Conservation (phyloP, 2,113 vertebrate species). For the Bos javanicus region DNA sequence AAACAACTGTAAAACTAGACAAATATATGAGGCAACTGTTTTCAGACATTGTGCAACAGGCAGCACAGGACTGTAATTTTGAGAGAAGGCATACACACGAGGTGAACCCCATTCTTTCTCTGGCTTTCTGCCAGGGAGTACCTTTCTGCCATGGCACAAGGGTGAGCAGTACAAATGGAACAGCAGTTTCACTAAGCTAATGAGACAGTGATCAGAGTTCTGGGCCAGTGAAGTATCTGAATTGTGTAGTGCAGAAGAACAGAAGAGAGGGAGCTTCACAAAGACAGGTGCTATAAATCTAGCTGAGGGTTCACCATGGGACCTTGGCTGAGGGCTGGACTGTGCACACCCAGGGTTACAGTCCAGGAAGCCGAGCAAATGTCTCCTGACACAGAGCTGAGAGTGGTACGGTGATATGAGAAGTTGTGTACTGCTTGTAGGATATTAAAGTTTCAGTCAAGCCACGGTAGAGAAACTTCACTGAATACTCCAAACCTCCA, state of each 20-base stretch:
- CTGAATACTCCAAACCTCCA: background rate
- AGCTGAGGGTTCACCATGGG: background rate
- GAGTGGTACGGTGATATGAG: background rate
- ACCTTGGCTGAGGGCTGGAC: background rate
- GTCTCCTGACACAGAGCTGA: background rate
- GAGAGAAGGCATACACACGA: background rate
- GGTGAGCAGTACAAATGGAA: background rate
- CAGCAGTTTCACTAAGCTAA: background rate
- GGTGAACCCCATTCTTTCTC: background rate
- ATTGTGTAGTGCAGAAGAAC: background rate
- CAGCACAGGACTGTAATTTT: background rate
- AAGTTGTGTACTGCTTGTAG: background rate
- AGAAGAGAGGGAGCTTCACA: background rate
- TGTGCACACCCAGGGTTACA: accelerated
- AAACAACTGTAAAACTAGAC: conserved; percentile 15
- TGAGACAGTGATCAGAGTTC: background rate
- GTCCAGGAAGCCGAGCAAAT: background rate
- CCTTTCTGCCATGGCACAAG: background rate
- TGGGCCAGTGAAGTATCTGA: background rate
- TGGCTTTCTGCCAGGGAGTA: background rate
- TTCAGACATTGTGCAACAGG: background rate
- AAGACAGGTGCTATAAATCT: background rate
- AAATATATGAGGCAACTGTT: background rate
- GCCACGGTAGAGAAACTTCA: background rate
- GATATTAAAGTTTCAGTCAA: background rate